phyloP scores from a whole-genome alignment of 2,797 vertebrate species.

The Oreortyx pictus region DNA sequence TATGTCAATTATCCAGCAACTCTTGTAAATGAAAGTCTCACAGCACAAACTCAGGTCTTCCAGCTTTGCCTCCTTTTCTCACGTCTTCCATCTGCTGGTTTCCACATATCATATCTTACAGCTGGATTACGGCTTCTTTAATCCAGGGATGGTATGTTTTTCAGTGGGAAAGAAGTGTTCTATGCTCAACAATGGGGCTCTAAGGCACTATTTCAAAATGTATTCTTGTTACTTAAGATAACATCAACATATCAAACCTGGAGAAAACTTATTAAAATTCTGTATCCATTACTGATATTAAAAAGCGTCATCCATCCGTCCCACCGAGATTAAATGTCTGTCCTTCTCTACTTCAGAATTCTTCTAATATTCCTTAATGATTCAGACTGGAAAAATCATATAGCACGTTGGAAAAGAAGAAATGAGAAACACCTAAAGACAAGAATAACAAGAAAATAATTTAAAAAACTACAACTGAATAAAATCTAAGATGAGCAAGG shows the following conservation, averaged over 20 bases:
- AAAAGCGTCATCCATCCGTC: not conserved
- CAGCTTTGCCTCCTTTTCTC: not conserved
- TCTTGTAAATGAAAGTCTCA: not conserved
- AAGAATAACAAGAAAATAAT: not conserved
- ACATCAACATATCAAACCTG: not conserved
- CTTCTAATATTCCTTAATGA: not conserved
- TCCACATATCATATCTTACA: not conserved
- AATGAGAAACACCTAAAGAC: not conserved
- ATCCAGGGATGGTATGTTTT: not conserved
- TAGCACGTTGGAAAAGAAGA: not conserved
- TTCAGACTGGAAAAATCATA: not conserved
- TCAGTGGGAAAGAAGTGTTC: not conserved
- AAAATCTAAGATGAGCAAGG: not conserved
- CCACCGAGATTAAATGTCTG: not conserved
- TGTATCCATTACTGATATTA: not conserved
- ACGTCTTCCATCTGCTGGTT: not conserved
- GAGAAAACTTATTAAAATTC: not conserved
- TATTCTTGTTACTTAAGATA: not conserved
- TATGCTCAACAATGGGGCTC: not conserved
- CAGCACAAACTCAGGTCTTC: not conserved
- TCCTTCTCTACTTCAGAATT: not conserved
- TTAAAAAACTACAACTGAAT: not conserved
- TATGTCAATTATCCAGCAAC: slow-evolving; percentile 10
- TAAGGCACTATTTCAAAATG: not conserved
- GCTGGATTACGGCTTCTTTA: not conserved